Evolutionary conservation across 2,113 vertebrate genomes (phyloP).

Genomic region (Psophia crepitans): DNA sequence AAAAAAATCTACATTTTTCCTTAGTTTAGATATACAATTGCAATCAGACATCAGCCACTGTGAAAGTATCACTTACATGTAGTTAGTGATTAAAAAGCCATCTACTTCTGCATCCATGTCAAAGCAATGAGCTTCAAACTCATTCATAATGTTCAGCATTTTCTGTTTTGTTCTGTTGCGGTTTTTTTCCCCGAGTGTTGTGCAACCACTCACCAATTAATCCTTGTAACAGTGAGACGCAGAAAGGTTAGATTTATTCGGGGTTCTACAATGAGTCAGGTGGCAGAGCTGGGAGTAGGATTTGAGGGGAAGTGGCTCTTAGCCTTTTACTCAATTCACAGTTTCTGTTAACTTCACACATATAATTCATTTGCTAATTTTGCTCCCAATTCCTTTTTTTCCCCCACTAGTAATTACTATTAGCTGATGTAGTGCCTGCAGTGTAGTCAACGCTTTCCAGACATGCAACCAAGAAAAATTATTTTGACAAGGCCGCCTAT

Average conservation of each 20-base stretch:
- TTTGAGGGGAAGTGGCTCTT: background rate
- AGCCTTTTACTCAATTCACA: background rate
- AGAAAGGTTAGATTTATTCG: background rate
- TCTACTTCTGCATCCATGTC: background rate
- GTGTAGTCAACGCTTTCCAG: background rate
- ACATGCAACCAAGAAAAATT: background rate
- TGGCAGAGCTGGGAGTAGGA: background rate
- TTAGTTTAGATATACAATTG: background rate
- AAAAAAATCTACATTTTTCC: background rate
- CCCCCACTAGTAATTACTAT: background rate
- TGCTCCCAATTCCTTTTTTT: background rate
- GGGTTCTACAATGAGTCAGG: background rate
- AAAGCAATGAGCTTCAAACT: background rate
- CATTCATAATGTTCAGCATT: background rate
- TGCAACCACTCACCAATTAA: background rate
- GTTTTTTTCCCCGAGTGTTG: background rate
- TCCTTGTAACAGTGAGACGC: background rate
- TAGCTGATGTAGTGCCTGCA: background rate
- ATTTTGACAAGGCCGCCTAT: slow-evolving; percentile 1
- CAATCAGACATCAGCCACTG: background rate
- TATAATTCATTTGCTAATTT: background rate
- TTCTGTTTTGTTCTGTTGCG: background rate
- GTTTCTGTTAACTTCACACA: background rate
- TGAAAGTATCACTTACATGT: background rate
- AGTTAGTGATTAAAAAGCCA: background rate